phyloP scores from a whole-genome alignment of 2,797 vertebrate species.

The Gastrophryne carolinensis region DNA sequence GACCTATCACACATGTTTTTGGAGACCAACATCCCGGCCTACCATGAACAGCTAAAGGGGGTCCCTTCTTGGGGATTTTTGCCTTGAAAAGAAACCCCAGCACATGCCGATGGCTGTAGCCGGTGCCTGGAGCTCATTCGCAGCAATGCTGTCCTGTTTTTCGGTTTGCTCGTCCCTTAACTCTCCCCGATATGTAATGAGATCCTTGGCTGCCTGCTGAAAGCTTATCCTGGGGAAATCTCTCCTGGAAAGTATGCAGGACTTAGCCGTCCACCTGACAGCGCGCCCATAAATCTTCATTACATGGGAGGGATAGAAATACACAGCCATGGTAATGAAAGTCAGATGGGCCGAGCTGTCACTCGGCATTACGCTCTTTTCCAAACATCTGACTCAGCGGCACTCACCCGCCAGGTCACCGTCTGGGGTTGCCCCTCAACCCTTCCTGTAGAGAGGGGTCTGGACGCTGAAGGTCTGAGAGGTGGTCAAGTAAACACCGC shows the following conservation, averaged over 20 bases:
- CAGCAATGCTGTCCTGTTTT: too few species aligned
- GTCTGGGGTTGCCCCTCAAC: background rate
- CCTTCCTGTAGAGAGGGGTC: background rate
- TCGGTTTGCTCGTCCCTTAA: too few species aligned
- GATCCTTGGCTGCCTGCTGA: background rate
- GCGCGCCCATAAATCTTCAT: slow-evolving; percentile 41
- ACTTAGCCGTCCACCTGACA: background rate
- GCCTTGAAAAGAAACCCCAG: too few species aligned
- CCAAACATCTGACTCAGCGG: background rate
- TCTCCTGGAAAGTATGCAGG: slow-evolving; percentile 28
- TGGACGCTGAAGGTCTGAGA: background rate
- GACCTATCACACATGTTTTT: too few species aligned
- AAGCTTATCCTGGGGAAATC: slow-evolving; percentile 11
- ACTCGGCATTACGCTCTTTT: background rate
- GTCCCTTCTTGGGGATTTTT: too few species aligned
- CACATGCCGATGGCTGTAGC: too few species aligned
- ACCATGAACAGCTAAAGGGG: too few species aligned
- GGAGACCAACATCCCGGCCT: too few species aligned
- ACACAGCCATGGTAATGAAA: slow-evolving; percentile 27
- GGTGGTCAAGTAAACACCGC: background rate
- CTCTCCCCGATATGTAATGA: background rate
- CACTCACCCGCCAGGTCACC: background rate
- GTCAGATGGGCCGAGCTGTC: slow-evolving; percentile 42
- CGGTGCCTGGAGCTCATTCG: too few species aligned
- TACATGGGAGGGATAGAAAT: slow-evolving; percentile 25